Base-by-base conservation (phyloP, 2,113 vertebrate genomes). In the Erythrolamprus reginae region DNA sequence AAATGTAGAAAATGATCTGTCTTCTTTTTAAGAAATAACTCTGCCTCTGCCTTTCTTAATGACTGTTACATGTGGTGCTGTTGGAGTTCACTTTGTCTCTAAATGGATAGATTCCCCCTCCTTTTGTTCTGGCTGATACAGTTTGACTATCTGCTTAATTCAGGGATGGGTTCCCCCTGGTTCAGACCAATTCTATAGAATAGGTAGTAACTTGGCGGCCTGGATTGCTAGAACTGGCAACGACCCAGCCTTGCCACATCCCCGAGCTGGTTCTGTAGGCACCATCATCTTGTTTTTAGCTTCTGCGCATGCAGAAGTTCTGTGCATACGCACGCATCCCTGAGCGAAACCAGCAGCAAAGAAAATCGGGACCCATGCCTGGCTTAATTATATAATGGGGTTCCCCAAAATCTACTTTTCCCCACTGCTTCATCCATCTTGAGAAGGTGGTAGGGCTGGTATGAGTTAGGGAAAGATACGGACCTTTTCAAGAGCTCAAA, bases 41-140 rank as follows among this genome's bases (percentile, higher is more conserved):
- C 3, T 50, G 26, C 28, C 17, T 28, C 1, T 51, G 0, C 65
- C 93, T 45, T 94, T 1, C 23, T 3, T 0, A 0, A 0, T 84
- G 65, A 85, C 23, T 89, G n/a, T 82, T 82, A 70, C 48, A 15
- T 48, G 56, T 17, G 12, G 45, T 24, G 10, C 10, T 19, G 2
- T 4, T n/a, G 52, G 58, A 0, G 0, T 2, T 90, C 77, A 89
- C 85, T 93, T 55, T 77, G 38, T 87, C 93, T 89, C 90, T 90
- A 8, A 26, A 55, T 87, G 55, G 17, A 93, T 47, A 84, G 94
- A 93, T 94, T 95, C 96, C 89, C 92, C 94, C 90, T n/a, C n/a
- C 70, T 92, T 56, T 82, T 50, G 3, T 91, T 91, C 89, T 84
- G 89, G 93, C 90, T 87, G 92, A 84, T 48, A 26, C n/a, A 90